A percentile compares a stretch with the other conserved stretches of the same genome.
phyloP scores from a whole-genome alignment of 2,113 vertebrate genomes.

The Cheirogaleus medius region DNA sequence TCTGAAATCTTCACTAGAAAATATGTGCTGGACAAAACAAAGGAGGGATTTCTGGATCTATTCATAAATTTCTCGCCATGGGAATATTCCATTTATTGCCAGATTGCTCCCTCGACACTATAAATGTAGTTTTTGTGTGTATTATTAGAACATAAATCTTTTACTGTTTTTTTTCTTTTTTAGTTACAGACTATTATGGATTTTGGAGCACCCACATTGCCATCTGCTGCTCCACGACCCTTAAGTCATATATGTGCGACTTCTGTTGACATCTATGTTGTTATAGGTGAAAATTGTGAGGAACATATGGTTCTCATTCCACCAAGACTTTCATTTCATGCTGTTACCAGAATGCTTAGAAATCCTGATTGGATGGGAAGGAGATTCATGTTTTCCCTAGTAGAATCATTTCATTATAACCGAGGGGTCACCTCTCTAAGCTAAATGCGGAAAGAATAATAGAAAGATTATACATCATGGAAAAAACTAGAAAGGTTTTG shows the following conservation, averaged over 20 bases:
- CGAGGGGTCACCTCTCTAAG: constrained; percentile 45
- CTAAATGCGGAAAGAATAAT: constrained; percentile 55
- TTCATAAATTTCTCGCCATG: background rate
- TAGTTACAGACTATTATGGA: background rate
- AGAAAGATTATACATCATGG: constrained; percentile 3
- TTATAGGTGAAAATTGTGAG: background rate
- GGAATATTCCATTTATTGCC: background rate
- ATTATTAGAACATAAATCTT: background rate
- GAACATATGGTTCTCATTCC: background rate
- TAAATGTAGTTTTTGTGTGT: background rate
- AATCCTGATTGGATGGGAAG: constrained; percentile 36
- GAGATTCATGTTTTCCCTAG: constrained; percentile 29
- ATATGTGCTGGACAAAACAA: background rate
- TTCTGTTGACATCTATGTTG: background rate
- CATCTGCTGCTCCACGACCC: background rate
- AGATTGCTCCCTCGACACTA: background rate
- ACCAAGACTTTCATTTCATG: constrained; percentile 15
- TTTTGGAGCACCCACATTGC: background rate
- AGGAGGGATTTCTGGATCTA: background rate
- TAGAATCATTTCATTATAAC: constrained; percentile 56
- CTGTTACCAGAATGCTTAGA: background rate
- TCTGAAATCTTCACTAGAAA: background rate
- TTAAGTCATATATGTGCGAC: background rate
- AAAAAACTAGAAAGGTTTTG: background rate
- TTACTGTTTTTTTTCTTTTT: background rate